Conservation (phyloP, 2,888 invertebrate species). For the Coenonympha glycerion region DNA sequence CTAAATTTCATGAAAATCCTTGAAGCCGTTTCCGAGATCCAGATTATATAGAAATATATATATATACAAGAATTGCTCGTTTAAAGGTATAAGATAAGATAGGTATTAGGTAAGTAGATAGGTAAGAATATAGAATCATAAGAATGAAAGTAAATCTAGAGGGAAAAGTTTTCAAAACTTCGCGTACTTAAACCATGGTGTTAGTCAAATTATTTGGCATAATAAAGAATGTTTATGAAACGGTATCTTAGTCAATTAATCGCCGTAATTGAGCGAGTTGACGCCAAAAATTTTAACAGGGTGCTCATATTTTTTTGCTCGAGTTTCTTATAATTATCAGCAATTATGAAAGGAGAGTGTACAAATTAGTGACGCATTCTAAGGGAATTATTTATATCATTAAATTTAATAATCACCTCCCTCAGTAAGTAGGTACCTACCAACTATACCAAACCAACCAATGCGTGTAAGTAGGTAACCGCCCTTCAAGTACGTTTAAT, state of each 20-base stretch:
- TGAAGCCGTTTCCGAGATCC: no score
- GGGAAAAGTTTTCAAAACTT: background rate
- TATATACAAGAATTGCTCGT: no score
- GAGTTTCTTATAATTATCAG: conserved; percentile 11
- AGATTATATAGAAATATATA: no score
- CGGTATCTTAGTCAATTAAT: conserved; percentile 66
- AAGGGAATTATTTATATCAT: conserved; percentile 5
- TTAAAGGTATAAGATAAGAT: no score
- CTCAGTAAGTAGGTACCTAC: background rate
- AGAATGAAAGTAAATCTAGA: no score
- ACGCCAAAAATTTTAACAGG: conserved; percentile 26
- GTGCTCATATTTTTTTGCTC: conserved; percentile 10
- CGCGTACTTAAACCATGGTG: background rate
- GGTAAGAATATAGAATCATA: no score
- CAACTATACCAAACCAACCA: no score
- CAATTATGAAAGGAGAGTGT: conserved; percentile 6
- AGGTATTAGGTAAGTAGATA: no score
- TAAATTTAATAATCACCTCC: conserved; percentile 1
- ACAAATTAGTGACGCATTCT: conserved; percentile 12
- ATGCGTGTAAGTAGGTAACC: no score
- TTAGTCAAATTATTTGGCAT: conserved; percentile 52
- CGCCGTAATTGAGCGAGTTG: conserved; percentile 48
- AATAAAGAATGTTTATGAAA: conserved; percentile 61
- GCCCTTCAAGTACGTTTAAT: no score
- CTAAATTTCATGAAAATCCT: no score